Percentiles rank a stretch among this genome's conserved stretches.
phyloP scores from a whole-genome alignment of 2,888 invertebrate genomes.

The Boloria selene region DNA sequence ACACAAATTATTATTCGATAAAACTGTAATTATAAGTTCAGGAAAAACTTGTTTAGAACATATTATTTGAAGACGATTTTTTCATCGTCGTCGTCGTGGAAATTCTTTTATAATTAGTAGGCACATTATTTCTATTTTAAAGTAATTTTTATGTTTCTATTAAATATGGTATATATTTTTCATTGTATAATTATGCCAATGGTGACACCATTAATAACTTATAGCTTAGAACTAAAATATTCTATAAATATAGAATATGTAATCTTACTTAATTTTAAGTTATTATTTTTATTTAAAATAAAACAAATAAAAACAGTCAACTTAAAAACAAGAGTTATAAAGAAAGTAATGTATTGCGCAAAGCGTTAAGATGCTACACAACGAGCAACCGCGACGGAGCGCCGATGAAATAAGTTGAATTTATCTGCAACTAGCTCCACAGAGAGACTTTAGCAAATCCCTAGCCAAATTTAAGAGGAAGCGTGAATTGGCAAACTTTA shows the following conservation, averaged over 20 bases:
- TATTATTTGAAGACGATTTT: not conserved
- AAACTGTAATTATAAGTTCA: conserved; percentile 1
- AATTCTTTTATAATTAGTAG: not conserved
- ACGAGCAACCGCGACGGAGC: conserved; percentile 30
- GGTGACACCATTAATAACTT: too few species aligned
- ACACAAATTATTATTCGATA: conserved; percentile 14
- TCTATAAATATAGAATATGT: too few species aligned
- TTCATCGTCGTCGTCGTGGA: not conserved
- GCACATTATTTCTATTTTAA: too few species aligned
- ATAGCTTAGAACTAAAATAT: too few species aligned
- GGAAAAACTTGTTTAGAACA: not conserved
- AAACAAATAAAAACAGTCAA: too few species aligned
- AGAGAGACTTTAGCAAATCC: conserved; percentile 37
- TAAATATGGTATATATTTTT: too few species aligned
- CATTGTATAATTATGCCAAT: too few species aligned
- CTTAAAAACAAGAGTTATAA: conserved; percentile 12
- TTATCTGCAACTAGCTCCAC: conserved; percentile 41
- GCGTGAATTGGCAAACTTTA: conserved; percentile 46
- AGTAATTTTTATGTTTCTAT: too few species aligned
- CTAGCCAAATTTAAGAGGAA: conserved; percentile 45
- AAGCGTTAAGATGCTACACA: conserved; percentile 21
- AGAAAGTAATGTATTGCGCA: conserved; percentile 25
- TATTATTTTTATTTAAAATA: too few species aligned
- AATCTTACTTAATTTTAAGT: too few species aligned
- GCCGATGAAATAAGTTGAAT: conserved; percentile 38